phyloP scores from a whole-genome alignment of 2,797 vertebrate species.

The Sandelia bainsii region DNA sequence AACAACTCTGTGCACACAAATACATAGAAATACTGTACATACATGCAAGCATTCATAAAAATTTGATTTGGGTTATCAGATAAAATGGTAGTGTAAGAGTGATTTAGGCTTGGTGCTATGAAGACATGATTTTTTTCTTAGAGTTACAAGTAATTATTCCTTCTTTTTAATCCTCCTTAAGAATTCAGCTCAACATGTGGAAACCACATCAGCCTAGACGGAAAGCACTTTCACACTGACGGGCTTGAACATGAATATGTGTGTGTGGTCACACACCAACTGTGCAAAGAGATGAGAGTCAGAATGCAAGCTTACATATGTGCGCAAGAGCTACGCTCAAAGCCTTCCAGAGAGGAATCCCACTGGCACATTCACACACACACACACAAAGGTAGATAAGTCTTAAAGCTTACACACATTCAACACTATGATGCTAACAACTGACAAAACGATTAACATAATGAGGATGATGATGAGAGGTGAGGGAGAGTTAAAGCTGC shows the following conservation, averaged over 20 bases:
- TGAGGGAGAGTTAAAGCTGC: conserved; percentile 58
- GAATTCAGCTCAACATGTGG: conserved; percentile 20
- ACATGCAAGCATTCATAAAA: not conserved
- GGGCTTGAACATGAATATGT: conserved; percentile 32
- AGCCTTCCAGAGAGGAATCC: conserved; percentile 42
- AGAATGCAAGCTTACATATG: conserved; percentile 61
- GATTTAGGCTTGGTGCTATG: not conserved
- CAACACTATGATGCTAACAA: conserved; percentile 50
- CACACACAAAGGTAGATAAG: conserved; percentile 23
- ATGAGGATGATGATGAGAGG: conserved; percentile 59
- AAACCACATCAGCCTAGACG: not conserved
- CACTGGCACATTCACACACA: conserved; percentile 3
- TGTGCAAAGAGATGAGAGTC: conserved; percentile 61
- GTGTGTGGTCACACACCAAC: conserved; percentile 40
- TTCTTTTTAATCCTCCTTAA: conserved; percentile 28
- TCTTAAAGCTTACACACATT: conserved; percentile 40
- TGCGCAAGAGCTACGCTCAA: conserved; percentile 50
- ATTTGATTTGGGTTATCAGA: conserved; percentile 1
- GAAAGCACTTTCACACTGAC: conserved; percentile 26
- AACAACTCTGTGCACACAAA: conserved; percentile 1
- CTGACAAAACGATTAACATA: conserved; percentile 55
- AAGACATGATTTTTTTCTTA: not conserved
- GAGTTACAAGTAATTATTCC: conserved; percentile 10
- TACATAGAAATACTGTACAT: not conserved
- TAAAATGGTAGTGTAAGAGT: not conserved